Evolutionary conservation across 2,113 vertebrate genomes (phyloP), one percentile per base, ranked within the genome.

Genomic region (Paralichthys olivaceus): DNA sequence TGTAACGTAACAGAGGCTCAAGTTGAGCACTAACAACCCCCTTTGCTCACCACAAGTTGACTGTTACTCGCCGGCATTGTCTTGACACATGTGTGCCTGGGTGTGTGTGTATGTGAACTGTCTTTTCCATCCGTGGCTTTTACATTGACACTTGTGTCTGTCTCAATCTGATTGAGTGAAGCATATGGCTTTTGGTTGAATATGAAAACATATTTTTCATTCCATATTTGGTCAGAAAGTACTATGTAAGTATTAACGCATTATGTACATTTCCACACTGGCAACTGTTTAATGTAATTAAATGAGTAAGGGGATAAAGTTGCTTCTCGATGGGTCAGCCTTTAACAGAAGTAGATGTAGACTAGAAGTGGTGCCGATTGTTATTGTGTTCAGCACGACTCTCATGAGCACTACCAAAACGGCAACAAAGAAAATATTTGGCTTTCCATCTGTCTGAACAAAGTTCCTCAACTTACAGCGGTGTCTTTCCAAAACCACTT

Each of bases 401-500:
- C 56, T 75, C 43, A 12, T 1, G 19, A 29, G 4, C 43, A 23
- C 34, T 67, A 75, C 29, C 70, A 80, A 85, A 78, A 7, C 54
- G 11, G 34, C 29, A 83, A 73, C 70, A 85, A 82, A 69, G 63
- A 78, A 84, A 76, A 80, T 67, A 77, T 87, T 81, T 87, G 78
- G 59, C 75, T 81, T 79, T 81, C 65, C 74, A n/a, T 89, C 45
- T 43, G 74, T 79, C 78, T 72, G 40, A 69, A 77, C 69, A 70
- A 65, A 84, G 72, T 81, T 54, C 69, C 72, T 79, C 75, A 79
- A 64, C 69, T 83, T 79, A 63, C 56, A 49, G 60, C 53, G 56
- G 49, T 37, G 9, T 75, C 47, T 78, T 75, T 91, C 86, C 80
- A 83, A 88, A 88, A 80, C 83, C 77, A 65, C 77, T 54, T 64